Evolutionary conservation across 2,113 vertebrate species (phyloP), one percentile per base, ranked within the genome.

Genomic region (Carettochelys insculpta): DNA sequence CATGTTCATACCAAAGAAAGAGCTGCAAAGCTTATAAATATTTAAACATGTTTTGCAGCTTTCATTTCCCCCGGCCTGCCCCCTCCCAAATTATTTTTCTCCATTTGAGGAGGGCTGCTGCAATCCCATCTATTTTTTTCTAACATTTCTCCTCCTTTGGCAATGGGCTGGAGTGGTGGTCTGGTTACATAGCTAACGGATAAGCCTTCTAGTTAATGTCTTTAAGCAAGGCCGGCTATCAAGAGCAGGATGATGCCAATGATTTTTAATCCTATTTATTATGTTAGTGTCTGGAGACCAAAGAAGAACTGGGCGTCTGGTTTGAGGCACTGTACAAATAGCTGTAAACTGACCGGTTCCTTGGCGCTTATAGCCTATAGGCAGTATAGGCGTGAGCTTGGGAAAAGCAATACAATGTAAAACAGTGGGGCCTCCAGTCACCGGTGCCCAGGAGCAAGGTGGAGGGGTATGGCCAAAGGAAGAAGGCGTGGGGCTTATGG

Each of bases 1-100:
- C 97, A 92, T 94, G 96, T 97, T 97, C 58, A 31, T 77, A 75
- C 88, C 25, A 25, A 56, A 96, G 86, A 85, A 88, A 94, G 92
- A 91, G 2, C 43, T 92, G 86, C 83, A 95, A 96, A 85, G 85
- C 41, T 90, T 73, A 94, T 94, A 95, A 94, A 96, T 95, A 93
- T 54, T n/a, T 95, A 81, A 94, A 95, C 87, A 80, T 29, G 73
- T 51, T 91, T 95, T 94, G 76, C 12, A 34, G 75, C 58, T 95
- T 94, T 29, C 31, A 81, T 65, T 76, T 68, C 22, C 77, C 88
- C 47, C 53, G 47, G 24, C 6, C 38, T 8, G 50, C 58, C 19
- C 47, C 80, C 68, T 93, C 90, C 85, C 85, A 71, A 75, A 75
- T 47, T 47, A 25, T 79, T 82, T 92, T 58, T 45, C 50, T 80